Evolutionary conservation across 2,888 invertebrate genomes (phyloP), one percentile per base, ranked within the genome.

Genomic region (Bhutanitis thaidina): DNA sequence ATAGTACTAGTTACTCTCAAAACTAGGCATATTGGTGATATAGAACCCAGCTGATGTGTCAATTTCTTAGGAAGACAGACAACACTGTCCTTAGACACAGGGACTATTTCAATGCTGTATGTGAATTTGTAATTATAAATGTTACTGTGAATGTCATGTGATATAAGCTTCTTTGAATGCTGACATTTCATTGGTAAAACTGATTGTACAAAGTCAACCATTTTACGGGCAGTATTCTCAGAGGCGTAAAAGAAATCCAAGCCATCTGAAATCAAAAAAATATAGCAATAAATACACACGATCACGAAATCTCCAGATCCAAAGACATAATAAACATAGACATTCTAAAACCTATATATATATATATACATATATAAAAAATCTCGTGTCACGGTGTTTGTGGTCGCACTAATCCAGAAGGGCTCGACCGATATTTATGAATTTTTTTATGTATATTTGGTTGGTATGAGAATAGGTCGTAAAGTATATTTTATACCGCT

Each of bases 91-190:
- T 98, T 98, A 13, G 98, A 98, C 48, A 99, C 80, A 0, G 99
- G 99, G 0, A 97, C 97, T 65, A 99, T 96, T 80, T 99, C 98
- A 58, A 99, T 94, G 55, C 96, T 95, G 81, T 92, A 96, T 5
- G 98, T 96, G 74, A 95, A 96, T 82, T 99, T 99, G 84, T 98
- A 99, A 80, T 98, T 98, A 83, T 96, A 98, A 10, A 94, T 92
- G 74, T 99, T 99, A 77, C 96, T 98, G 81, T 97, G 98, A 50
- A 97, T 95, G 80, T 99, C 99, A 70, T 99, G 99, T 0, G 99
- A 98, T 65, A 99, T 95, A 35, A 99, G 90, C 69, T 98, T 97
- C 80, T 99, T 98, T 0, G 98, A 97, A 69, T 96, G 95, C 61
- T 95, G 94, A 69, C 94, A 93, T 70, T 95, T 94, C 65, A 96